Conservation (phyloP, 2,797 vertebrate genomes). For the Fundulus diaphanus region DNA sequence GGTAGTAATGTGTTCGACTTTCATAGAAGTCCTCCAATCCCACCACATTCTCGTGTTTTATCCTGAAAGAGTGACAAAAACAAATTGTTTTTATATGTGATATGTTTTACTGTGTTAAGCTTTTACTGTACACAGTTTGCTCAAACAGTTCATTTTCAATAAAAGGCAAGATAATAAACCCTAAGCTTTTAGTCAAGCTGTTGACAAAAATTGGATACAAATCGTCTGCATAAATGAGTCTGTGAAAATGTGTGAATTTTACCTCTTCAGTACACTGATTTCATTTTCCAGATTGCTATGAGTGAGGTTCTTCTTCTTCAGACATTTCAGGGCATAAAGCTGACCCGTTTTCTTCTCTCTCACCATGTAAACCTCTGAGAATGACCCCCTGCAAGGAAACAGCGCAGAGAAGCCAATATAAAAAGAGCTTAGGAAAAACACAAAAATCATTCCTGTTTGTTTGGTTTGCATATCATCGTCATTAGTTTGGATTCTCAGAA, state of each 20-base stretch:
- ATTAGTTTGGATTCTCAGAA: background rate
- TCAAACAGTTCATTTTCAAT: background rate
- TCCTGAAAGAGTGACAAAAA: conserved; percentile 73
- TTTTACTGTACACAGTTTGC: background rate
- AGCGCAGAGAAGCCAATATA: background rate
- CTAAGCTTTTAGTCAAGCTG: background rate
- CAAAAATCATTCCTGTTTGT: background rate
- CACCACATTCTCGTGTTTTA: conserved; percentile 95
- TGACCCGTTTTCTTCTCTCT: conserved; percentile 88
- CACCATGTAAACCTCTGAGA: conserved; percentile 94
- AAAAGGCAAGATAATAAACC: background rate
- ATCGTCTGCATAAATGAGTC: background rate
- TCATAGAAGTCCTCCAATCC: conserved; percentile 95
- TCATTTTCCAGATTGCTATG: conserved; percentile 94
- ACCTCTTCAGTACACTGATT: conserved; percentile 92
- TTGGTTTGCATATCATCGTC: background rate
- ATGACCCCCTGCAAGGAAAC: conserved; percentile 85
- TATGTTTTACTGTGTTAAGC: background rate
- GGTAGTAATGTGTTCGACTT: conserved; percentile 92
- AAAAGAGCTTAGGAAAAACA: background rate
- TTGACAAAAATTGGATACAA: background rate
- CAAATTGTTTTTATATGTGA: background rate
- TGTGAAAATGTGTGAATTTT: conserved; percentile 26
- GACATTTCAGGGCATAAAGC: conserved; percentile 93
- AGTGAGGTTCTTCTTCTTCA: conserved; percentile 90